These are phyloP conservation scores for Philereme vetulata DNA, from an alignment of 2,888 invertebrate genomes.

Conservation along the genomic window DNA sequence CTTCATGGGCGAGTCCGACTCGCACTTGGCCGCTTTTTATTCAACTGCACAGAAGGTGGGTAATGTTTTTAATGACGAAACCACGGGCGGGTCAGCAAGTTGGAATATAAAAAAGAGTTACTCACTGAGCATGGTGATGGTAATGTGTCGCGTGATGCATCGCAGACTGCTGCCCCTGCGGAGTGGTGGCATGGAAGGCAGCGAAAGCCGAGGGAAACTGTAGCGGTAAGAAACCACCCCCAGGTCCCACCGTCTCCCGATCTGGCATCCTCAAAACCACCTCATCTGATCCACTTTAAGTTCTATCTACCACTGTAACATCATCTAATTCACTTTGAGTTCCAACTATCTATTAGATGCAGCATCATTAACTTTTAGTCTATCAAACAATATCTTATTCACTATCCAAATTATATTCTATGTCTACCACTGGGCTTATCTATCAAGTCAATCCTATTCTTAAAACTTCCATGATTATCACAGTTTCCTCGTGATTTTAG, in stretches of 20 bases:
- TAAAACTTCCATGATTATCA: conserved; percentile 59
- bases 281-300: conserved; percentile 48
- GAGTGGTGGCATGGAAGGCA: conserved; percentile 85
- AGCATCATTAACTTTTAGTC: too few species aligned
- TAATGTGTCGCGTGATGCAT: conserved; percentile 84
- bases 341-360: conserved; percentile 16
- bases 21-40: too few species aligned
- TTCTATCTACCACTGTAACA: conserved; percentile 18
- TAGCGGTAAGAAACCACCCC: conserved; percentile 83
- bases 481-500: conserved; percentile 50
- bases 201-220: conserved; percentile 84
- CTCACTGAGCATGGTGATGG: conserved; percentile 81
- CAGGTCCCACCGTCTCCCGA: conserved; percentile 81
- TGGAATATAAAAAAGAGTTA: conserved; percentile 34
- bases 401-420: conserved; percentile 12
- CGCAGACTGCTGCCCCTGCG: conserved; percentile 83
- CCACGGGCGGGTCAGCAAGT: too few species aligned
- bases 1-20: too few species aligned
- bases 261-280: conserved; percentile 75
- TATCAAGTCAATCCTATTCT: conserved; percentile 75
- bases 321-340: conserved; percentile 24
- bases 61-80: too few species aligned
- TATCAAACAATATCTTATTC: too few species aligned
- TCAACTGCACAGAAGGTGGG: too few species aligned
- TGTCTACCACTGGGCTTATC: conserved; percentile 34